phyloP scores from a whole-genome alignment of 2,113 vertebrate genomes.

The Beaufortia kweichowensis region DNA sequence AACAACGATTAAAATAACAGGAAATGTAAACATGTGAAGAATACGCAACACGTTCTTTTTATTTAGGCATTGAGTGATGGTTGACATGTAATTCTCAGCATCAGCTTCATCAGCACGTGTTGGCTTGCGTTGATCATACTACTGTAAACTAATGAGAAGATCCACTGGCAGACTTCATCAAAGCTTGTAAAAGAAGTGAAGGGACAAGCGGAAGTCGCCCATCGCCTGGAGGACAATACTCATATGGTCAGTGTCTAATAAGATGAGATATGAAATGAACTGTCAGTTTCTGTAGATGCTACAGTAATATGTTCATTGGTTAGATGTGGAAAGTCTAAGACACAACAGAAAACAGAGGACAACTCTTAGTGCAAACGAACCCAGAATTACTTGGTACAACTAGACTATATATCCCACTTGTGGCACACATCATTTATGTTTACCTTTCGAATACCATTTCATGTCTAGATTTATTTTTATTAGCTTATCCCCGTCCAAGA shows the following conservation, averaged over 20 bases:
- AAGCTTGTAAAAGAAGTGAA: conserved; percentile 45
- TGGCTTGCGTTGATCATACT: conserved; percentile 34
- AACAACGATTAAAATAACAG: background rate
- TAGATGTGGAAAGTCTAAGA: conserved; percentile 32
- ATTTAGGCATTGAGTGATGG: background rate
- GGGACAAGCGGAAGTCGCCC: conserved; percentile 49
- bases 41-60: background rate
- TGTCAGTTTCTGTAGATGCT: conserved; percentile 65
- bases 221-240: conserved; percentile 57
- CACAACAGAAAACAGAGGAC: conserved; percentile 54
- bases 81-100: background rate
- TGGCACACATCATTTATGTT: no score
- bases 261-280: conserved; percentile 67
- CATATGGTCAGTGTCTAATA: conserved; percentile 68
- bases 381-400: background rate
- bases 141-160: conserved; percentile 4
- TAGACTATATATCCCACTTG: background rate
- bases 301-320: conserved; percentile 59
- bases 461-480: no score
- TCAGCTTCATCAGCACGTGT: conserved; percentile 9
- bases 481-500: no score
- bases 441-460: no score
- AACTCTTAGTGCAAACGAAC: no score
- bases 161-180: conserved; percentile 52
- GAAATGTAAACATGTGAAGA: background rate